Percentiles rank a stretch among this genome's conserved stretches.
phyloP scores from a whole-genome alignment of 1,140 invertebrate genomes.

The Oppia nitens region DNA sequence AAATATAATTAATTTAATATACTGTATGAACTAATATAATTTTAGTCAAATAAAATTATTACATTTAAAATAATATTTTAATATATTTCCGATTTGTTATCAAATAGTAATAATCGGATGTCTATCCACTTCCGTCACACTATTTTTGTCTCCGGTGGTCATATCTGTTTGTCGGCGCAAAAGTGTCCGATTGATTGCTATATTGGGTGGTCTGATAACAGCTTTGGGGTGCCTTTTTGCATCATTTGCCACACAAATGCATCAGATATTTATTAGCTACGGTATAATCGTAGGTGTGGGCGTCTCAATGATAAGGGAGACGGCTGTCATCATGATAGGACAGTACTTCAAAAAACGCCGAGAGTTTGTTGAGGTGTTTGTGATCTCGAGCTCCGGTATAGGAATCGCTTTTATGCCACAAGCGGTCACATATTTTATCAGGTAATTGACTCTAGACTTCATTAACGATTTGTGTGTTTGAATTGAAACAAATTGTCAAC shows the following conservation, averaged over 20 bases:
- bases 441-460: background rate
- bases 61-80: no score
- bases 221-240: slow-evolving; percentile 28
- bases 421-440: background rate
- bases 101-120: background rate
- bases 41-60: no score
- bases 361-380: background rate
- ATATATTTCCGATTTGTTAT: no score
- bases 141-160: background rate
- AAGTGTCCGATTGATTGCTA: slow-evolving; percentile 24
- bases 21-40: no score
- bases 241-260: slow-evolving; percentile 28
- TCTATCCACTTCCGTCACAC: background rate
- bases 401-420: background rate
- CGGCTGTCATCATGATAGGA: background rate
- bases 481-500: no score
- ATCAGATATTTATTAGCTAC: slow-evolving; percentile 31
- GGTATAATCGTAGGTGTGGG: slow-evolving; percentile 13
- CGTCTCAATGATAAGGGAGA: background rate
- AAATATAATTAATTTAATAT: no score
- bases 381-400: background rate
- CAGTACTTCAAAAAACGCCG: background rate
- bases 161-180: background rate
- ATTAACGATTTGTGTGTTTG: no score
- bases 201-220: slow-evolving; percentile 28